Percentiles rank a stretch among this genome's conserved stretches.
Evolutionary conservation across 2,888 invertebrate genomes (phyloP).

Genomic region (Xylota segnis): DNA sequence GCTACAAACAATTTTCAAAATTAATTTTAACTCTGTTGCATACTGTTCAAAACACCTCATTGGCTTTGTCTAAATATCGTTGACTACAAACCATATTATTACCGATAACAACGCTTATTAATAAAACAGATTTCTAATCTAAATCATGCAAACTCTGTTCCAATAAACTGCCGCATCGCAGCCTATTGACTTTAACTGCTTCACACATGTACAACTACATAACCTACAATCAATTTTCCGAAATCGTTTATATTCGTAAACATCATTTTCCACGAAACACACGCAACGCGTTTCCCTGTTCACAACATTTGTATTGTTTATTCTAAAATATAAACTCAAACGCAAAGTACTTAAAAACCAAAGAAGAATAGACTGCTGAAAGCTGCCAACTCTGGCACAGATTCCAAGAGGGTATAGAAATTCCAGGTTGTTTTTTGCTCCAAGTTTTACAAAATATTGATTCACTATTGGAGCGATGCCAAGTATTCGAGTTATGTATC

Average conservation of each 20-base stretch:
- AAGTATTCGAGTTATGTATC: slow-evolving; percentile 17
- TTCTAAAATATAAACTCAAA: background rate
- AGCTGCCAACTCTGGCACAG: background rate
- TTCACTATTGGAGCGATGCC: slow-evolving; percentile 32
- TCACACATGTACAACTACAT: too few relatives aligned
- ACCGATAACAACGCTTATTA: too few relatives aligned
- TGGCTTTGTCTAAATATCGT: too few relatives aligned
- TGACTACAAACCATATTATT: too few relatives aligned
- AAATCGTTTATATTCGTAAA: background rate
- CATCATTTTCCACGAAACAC: slow-evolving; percentile 1
- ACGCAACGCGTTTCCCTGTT: slow-evolving; percentile 1
- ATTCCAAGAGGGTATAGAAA: slow-evolving; percentile 9
- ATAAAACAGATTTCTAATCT: too few relatives aligned
- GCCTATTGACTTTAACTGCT: too few relatives aligned
- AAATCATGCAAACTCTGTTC: too few relatives aligned
- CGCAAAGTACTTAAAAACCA: background rate
- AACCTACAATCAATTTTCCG: background rate
- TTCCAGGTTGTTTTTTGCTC: slow-evolving; percentile 7
- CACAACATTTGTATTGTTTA: slow-evolving; percentile 25
- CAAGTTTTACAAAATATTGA: slow-evolving; percentile 4
- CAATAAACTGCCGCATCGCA: too few relatives aligned
- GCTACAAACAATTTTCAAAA: too few relatives aligned
- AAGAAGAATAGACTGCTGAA: slow-evolving; percentile 3
- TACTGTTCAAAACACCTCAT: too few relatives aligned
- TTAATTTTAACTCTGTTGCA: too few relatives aligned